A percentile compares a stretch with the other conserved stretches of the same genome.
These are phyloP conservation scores for Coreoperca whiteheadi DNA, from an alignment of 2,113 vertebrate species.

Conservation along the genomic window DNA sequence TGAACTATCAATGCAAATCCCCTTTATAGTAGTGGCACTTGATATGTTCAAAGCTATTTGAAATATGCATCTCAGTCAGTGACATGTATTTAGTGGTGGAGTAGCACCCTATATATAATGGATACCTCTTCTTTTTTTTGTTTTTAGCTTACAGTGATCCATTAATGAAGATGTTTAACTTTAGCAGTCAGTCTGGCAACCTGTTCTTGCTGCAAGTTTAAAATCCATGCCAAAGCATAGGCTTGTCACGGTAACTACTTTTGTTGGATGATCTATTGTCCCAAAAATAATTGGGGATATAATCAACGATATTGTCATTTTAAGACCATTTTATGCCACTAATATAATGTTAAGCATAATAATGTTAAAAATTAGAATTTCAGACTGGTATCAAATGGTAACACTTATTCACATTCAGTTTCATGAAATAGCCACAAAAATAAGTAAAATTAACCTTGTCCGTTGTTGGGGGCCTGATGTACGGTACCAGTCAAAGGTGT, in stretches of 20 bases:
- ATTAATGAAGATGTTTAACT: neutral
- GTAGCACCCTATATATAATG: neutral
- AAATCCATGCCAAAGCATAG: neutral
- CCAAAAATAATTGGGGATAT: too few relatives aligned
- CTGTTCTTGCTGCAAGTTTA: neutral
- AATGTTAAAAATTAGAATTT: too few relatives aligned
- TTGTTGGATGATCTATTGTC: too few relatives aligned
- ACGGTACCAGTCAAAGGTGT: too few relatives aligned
- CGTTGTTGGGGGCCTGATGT: too few relatives aligned
- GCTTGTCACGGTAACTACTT: too few relatives aligned
- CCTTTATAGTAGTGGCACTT: neutral
- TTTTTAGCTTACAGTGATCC: neutral
- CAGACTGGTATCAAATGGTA: neutral
- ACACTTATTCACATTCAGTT: neutral
- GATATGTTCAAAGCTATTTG: too few relatives aligned
- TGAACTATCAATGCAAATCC: neutral
- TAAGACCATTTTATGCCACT: too few relatives aligned
- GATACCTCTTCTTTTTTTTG: neutral
- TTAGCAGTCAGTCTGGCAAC: neutral
- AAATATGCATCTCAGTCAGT: too few relatives aligned
- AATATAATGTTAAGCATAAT: too few relatives aligned
- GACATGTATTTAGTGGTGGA: too few relatives aligned
- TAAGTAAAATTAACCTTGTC: neutral
- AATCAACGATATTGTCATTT: too few relatives aligned
- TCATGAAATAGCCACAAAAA: neutral